Evolutionary conservation across 2,797 vertebrate genomes (phyloP).

Genomic region (Lagorchestes hirsutus): DNA sequence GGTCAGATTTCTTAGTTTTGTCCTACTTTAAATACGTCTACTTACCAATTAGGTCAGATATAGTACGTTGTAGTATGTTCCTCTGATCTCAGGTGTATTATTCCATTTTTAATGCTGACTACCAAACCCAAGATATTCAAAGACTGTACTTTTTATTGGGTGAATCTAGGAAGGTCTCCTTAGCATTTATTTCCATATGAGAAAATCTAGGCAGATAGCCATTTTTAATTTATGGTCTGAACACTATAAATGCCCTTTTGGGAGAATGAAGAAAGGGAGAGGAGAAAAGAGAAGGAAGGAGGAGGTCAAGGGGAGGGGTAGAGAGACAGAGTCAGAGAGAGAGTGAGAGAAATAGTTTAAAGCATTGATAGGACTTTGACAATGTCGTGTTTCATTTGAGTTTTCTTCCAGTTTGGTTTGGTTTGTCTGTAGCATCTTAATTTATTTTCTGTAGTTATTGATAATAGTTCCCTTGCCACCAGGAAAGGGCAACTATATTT

Average conservation of each 20-base stretch:
- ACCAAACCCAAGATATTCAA: neutral
- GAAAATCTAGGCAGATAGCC: neutral
- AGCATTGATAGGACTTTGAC: neutral
- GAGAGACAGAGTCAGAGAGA: neutral
- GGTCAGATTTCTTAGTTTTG: conserved; percentile 32
- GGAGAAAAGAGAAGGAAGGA: neutral
- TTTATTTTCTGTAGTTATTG: conserved; percentile 52
- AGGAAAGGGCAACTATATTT: conserved; percentile 35
- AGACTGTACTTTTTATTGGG: neutral
- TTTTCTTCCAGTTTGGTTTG: conserved; percentile 17
- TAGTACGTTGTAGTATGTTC: conserved; percentile 2
- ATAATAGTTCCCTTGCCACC: neutral
- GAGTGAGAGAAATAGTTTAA: neutral
- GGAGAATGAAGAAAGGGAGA: neutral
- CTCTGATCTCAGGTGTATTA: neutral
- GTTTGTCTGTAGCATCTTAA: conserved; percentile 8
- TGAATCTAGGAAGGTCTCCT: neutral
- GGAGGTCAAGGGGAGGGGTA: neutral
- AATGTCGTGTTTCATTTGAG: neutral
- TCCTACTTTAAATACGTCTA: conserved; percentile 40
- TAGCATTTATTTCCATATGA: neutral
- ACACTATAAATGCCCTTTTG: neutral
- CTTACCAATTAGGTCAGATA: conserved; percentile 38
- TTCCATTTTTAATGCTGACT: neutral
- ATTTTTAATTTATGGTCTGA: neutral